phyloP scores from a whole-genome alignment of 1,140 invertebrate species.

The Chlorops oryzae region DNA sequence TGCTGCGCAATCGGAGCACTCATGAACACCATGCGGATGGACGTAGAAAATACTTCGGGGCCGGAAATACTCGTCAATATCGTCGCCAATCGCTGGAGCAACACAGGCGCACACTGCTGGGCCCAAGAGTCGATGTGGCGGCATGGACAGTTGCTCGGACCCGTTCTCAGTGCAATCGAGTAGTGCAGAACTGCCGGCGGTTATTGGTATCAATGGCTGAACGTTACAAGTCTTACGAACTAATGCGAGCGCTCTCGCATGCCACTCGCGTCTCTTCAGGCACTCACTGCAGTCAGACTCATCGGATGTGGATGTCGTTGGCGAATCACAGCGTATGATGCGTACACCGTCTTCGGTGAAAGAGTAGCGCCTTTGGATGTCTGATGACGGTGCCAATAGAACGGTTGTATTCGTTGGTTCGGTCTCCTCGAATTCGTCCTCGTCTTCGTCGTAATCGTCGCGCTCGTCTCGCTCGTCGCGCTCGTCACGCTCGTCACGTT shows the following conservation, averaged over 20 bases:
- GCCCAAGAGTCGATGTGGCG: constrained; percentile 55
- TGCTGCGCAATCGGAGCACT: constrained; percentile 49
- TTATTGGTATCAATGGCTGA: constrained; percentile 36
- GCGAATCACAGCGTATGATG: constrained; percentile 45
- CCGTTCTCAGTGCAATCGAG: constrained; percentile 6
- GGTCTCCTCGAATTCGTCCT: constrained; percentile 4
- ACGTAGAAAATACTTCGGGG: constrained; percentile 58
- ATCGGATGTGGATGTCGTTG: constrained; percentile 44
- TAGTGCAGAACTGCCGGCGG: constrained; percentile 4
- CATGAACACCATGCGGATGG: constrained; percentile 48
- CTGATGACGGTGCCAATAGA: constrained; percentile 42
- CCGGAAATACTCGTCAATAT: constrained; percentile 55
- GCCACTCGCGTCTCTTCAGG: constrained; percentile 45
- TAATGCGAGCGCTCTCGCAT: constrained; percentile 40
- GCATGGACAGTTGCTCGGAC: constrained; percentile 45
- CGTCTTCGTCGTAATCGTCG: constrained; percentile 5
- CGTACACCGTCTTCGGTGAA: constrained; percentile 61
- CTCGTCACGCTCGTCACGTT: constrained; percentile 19
- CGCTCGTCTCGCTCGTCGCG: constrained; percentile 1
- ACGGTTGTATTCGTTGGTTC: constrained; percentile 9
- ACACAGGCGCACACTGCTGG: constrained; percentile 61
- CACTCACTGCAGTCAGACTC: constrained; percentile 47
- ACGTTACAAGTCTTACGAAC: constrained; percentile 45
- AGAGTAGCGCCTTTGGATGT: constrained; percentile 57
- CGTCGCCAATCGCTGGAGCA: constrained; percentile 53